Evolutionary conservation across 2,888 invertebrate species (phyloP).

Genomic region (Erebia aethiops): DNA sequence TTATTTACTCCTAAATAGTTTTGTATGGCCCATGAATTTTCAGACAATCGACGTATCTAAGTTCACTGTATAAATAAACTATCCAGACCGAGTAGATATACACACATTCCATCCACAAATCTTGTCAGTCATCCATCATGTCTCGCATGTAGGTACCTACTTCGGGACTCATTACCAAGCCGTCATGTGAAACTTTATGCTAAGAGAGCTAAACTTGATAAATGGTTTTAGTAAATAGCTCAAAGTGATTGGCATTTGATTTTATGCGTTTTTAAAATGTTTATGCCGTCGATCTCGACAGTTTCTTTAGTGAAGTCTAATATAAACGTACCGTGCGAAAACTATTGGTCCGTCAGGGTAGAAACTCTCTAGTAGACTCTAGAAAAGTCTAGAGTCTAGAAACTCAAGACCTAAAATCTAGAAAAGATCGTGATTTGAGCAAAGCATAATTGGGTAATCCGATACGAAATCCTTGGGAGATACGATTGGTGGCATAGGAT

Average conservation of each 20-base stretch:
- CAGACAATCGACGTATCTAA: neutral
- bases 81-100: conserved; percentile 13
- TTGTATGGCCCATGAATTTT: neutral
- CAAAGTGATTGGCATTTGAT: conserved; percentile 34
- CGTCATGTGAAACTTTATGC: conserved; percentile 35
- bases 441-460: too few relatives aligned
- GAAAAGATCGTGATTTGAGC: too few relatives aligned
- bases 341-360: too few relatives aligned
- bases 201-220: conserved; percentile 34
- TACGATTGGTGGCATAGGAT: too few relatives aligned
- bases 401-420: too few relatives aligned
- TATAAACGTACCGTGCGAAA: too few relatives aligned
- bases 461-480: too few relatives aligned
- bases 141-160: conserved; percentile 16
- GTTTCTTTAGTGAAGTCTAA: too few relatives aligned
- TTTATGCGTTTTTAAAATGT: conserved; percentile 24
- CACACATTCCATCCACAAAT: conserved; percentile 21
- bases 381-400: too few relatives aligned
- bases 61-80: conserved; percentile 15
- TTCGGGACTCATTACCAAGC: conserved; percentile 34
- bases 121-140: conserved; percentile 38
- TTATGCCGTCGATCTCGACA: neutral
- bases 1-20: too few relatives aligned
- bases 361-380: too few relatives aligned
- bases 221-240: conserved; percentile 36